These are phyloP conservation scores for Amblyopsis hoosieri DNA, from an alignment of 2,797 vertebrate genomes.

Conservation along the genomic window DNA sequence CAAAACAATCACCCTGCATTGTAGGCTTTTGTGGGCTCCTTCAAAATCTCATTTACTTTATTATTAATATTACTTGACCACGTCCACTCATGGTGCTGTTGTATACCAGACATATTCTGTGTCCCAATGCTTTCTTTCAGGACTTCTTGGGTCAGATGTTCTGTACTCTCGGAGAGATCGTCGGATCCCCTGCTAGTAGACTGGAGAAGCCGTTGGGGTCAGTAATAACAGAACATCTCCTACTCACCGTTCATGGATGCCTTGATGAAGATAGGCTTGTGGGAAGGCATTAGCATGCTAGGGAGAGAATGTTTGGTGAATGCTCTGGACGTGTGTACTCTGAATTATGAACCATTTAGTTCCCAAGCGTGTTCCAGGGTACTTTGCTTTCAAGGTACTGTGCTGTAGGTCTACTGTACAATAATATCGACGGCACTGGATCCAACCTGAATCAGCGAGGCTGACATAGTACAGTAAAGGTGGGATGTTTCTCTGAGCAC, in stretches of 20 bases:
- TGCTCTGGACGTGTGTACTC: background rate
- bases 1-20: background rate
- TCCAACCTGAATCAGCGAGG: background rate
- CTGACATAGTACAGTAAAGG: background rate
- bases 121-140: conserved; percentile 61
- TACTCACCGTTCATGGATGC: conserved; percentile 1
- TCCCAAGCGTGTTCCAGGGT: background rate
- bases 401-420: background rate
- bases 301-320: conserved; percentile 11
- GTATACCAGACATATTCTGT: background rate
- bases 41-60: conserved; percentile 9
- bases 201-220: conserved; percentile 93
- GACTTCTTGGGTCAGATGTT: conserved; percentile 96
- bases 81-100: background rate
- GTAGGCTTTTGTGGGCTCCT: conserved; percentile 10
- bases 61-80: conserved; percentile 1
- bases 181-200: conserved; percentile 91
- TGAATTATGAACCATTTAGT: background rate
- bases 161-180: conserved; percentile 95
- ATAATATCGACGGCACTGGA: background rate
- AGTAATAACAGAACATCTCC: conserved; percentile 61
- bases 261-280: conserved; percentile 23
- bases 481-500: background rate
- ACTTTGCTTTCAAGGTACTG: background rate
- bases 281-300: conserved; percentile 12